Evolutionary conservation across 2,888 invertebrate species (phyloP).

Genomic region (Patella pellucida): DNA sequence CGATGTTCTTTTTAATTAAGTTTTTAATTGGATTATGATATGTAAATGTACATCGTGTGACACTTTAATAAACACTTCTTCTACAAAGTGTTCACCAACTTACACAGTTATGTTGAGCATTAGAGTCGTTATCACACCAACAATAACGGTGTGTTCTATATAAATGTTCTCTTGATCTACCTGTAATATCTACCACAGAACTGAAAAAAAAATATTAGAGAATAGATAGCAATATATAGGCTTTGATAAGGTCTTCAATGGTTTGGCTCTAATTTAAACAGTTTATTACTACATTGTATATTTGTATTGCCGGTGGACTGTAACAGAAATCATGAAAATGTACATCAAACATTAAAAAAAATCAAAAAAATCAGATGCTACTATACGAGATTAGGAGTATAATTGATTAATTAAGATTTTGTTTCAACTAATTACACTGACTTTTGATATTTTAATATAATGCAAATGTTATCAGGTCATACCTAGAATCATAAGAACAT

Average conservation of each 20-base stretch:
- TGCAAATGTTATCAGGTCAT: background rate
- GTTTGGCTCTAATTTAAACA: too few species aligned
- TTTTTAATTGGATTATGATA: too few species aligned
- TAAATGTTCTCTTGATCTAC: constrained; percentile 46
- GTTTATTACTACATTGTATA: too few species aligned
- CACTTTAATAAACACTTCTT: too few species aligned
- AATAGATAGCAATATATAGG: too few species aligned
- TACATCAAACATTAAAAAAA: too few species aligned
- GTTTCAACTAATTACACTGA: background rate
- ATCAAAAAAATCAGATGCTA: too few species aligned
- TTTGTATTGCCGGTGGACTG: too few species aligned
- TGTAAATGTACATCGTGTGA: too few species aligned
- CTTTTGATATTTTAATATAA: background rate
- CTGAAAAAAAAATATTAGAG: constrained; percentile 17
- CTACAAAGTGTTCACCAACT: constrained; percentile 26
- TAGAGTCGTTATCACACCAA: constrained; percentile 66
- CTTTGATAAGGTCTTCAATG: too few species aligned
- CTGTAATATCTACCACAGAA: constrained; percentile 20
- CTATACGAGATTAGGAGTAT: background rate
- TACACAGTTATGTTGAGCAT: constrained; percentile 56
- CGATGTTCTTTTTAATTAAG: too few species aligned
- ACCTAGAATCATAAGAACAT: constrained; percentile 42
- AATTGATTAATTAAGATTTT: background rate
- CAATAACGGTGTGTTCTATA: constrained; percentile 52
- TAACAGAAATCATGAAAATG: too few species aligned